Percentiles rank a stretch among this genome's conserved stretches.
Evolutionary conservation across 2,888 invertebrate species (phyloP).

Genomic region (Agrilus cyanescens): DNA sequence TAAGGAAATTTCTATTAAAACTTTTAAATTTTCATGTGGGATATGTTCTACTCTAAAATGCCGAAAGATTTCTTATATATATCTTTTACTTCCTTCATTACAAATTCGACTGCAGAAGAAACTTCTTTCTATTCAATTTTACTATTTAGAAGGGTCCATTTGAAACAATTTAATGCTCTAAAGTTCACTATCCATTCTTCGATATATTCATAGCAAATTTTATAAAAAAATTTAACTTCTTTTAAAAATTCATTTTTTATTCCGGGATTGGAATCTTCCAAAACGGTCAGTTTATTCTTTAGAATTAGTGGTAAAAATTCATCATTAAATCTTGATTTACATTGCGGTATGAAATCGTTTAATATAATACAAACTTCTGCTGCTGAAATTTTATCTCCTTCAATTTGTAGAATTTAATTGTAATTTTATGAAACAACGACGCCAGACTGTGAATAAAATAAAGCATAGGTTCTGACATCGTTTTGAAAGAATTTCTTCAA

Average conservation of each 20-base stretch:
- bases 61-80: slow-evolving; percentile 12
- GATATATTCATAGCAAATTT: slow-evolving; percentile 9
- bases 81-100: slow-evolving; percentile 11
- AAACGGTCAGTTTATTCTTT: no score
- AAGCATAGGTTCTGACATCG: slow-evolving; percentile 16
- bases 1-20: slow-evolving; percentile 16
- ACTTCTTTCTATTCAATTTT: slow-evolving; percentile 4
- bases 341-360: no score
- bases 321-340: no score
- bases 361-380: no score
- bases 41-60: slow-evolving; percentile 12
- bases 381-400: no score
- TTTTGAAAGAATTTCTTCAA: slow-evolving; percentile 19
- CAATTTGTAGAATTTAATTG: slow-evolving; percentile 36
- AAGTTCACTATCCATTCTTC: no score
- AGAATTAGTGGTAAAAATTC: no score
- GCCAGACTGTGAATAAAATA: slow-evolving; percentile 19
- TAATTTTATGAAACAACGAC: slow-evolving; percentile 15
- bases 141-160: no score
- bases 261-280: slow-evolving; percentile 22
- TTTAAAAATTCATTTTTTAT: slow-evolving; percentile 8
- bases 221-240: slow-evolving; percentile 8
- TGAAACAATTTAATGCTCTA: no score
- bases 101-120: slow-evolving; percentile 11
- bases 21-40: slow-evolving; percentile 17